Percentiles rank a stretch among this genome's conserved stretches.
phyloP scores from a whole-genome alignment of 2,797 vertebrate species.

The Squalus acanthias region DNA sequence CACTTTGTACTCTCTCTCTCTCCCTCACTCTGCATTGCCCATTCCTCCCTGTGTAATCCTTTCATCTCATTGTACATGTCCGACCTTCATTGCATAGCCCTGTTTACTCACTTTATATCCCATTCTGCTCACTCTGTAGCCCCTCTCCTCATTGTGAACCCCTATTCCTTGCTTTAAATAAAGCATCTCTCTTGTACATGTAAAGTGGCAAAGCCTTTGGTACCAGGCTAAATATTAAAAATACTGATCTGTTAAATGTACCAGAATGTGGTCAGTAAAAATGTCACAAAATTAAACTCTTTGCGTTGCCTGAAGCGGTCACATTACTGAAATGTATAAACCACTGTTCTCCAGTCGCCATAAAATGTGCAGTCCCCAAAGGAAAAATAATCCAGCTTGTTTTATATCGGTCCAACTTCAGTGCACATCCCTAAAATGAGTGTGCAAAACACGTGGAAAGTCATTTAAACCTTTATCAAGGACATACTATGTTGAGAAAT shows the following conservation, averaged over 20 bases:
- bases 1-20: too few relatives aligned
- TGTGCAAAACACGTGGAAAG: not conserved
- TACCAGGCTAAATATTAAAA: not conserved
- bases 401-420: not conserved
- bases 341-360: not conserved
- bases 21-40: too few relatives aligned
- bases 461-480: not conserved
- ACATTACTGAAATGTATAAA: not conserved
- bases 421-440: not conserved
- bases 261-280: not conserved
- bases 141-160: not conserved
- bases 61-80: too few relatives aligned
- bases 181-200: not conserved
- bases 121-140: not conserved
- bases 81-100: too few relatives aligned
- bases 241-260: not conserved
- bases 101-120: too few relatives aligned
- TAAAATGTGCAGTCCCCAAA: not conserved
- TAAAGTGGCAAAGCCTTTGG: not conserved
- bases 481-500: not conserved
- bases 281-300: not conserved
- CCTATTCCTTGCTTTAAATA: not conserved
- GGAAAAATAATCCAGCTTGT: not conserved
- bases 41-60: too few relatives aligned
- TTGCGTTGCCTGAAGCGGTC: not conserved